Evolutionary conservation across 1,140 invertebrate genomes (phyloP).

Genomic region (Drosophila bipectinata): DNA sequence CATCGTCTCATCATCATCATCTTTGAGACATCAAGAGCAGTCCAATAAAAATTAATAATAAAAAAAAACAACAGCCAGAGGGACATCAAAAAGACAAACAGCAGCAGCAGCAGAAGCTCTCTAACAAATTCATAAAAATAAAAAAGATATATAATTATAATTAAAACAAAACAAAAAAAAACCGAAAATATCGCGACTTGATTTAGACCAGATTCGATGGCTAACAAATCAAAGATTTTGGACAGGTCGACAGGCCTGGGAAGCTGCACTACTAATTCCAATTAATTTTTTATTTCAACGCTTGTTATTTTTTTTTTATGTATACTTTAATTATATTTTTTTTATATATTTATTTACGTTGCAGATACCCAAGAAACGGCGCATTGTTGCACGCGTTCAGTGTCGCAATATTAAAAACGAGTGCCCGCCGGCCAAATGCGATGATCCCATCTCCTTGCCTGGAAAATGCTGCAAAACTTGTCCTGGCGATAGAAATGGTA

Average conservation of each 20-base stretch:
- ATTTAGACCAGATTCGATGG: slow-evolving; percentile 41
- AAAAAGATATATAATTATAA: slow-evolving; percentile 35
- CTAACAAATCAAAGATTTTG: slow-evolving; percentile 14
- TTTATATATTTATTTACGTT: slow-evolving; percentile 51
- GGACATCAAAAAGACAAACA: slow-evolving; percentile 65
- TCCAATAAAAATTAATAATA: slow-evolving; percentile 58
- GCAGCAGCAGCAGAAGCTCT: slow-evolving; percentile 10
- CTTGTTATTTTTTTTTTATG: slow-evolving; percentile 5
- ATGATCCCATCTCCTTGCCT: slow-evolving; percentile 92
- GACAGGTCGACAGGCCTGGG: slow-evolving; percentile 29
- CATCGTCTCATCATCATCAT: slow-evolving; percentile 12
- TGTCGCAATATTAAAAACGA: slow-evolving; percentile 96
- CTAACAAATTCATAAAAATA: slow-evolving; percentile 23
- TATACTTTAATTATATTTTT: slow-evolving; percentile 6
- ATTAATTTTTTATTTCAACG: slow-evolving; percentile 18
- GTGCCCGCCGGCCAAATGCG: slow-evolving; percentile 93
- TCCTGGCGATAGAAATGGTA: slow-evolving; percentile 90
- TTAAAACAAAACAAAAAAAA: slow-evolving; percentile 11
- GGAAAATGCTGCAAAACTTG: slow-evolving; percentile 96
- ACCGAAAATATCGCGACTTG: slow-evolving; percentile 36
- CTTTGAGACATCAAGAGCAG: not conserved
- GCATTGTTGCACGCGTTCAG: slow-evolving; percentile 92
- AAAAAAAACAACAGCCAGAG: slow-evolving; percentile 11
- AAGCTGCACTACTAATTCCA: slow-evolving; percentile 24
- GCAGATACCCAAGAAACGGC: slow-evolving; percentile 94